Conservation (phyloP, 2,888 invertebrate species). For the Andrena bucephala region DNA sequence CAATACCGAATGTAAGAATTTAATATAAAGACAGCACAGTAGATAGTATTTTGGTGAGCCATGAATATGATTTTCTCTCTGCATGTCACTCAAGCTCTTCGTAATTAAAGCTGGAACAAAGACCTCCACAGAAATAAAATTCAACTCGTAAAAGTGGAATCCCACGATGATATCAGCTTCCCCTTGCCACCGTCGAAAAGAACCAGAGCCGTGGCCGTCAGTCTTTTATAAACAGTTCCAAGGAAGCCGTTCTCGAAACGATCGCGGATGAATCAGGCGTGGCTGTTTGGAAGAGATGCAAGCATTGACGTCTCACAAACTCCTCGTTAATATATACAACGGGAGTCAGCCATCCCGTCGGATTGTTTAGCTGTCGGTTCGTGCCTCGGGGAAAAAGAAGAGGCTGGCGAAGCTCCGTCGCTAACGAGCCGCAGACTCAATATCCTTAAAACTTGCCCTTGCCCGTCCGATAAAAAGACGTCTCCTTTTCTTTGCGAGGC, state of each 20-base stretch:
- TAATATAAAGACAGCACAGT: too few relatives aligned
- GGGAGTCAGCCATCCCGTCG: conserved; percentile 21
- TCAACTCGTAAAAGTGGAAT: background rate
- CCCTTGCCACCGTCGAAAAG: background rate
- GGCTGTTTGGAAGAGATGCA: conserved; percentile 38
- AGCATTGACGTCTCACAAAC: conserved; percentile 56
- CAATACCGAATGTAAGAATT: too few relatives aligned
- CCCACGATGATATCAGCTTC: background rate
- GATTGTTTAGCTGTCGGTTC: conserved; percentile 63
- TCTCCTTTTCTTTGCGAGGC: conserved; percentile 44
- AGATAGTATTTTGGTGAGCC: too few relatives aligned
- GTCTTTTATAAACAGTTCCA: conserved; percentile 43
- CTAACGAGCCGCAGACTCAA: conserved; percentile 58
- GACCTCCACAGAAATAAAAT: background rate
- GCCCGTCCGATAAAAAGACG: conserved; percentile 52
- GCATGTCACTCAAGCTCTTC: too few relatives aligned
- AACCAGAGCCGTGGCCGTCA: background rate
- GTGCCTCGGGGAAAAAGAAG: conserved; percentile 37
- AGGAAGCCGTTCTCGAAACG: conserved; percentile 47
- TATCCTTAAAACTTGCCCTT: conserved; percentile 55
- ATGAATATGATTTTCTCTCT: too few relatives aligned
- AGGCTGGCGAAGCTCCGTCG: conserved; percentile 43
- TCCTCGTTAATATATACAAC: conserved; percentile 65
- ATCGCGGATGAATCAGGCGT: conserved; percentile 55
- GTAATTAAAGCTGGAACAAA: too few relatives aligned